Base-by-base conservation (phyloP, 2,888 invertebrate species). In the Pilophorus perplexus region DNA sequence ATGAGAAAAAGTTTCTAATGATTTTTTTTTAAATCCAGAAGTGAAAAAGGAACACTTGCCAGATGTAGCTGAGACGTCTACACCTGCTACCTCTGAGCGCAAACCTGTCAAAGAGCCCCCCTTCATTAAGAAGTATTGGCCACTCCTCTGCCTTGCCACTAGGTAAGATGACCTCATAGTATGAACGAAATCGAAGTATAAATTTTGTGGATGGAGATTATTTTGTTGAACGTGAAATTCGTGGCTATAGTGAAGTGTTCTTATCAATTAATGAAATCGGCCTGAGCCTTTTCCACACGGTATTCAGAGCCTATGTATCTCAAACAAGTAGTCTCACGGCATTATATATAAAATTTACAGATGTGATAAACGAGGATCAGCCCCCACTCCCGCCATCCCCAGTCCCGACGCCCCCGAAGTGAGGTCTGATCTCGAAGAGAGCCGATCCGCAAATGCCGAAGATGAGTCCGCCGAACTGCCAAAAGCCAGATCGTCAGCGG, bases 111-210 rank as follows among this genome's bases (percentile, higher is more conserved):
- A 42, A 22, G 59, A 59, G 27, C 59, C 59, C 16, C 59, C 44
- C 4, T 59, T 59, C 42, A 59, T 59, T 23, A 59, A 59, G 42
- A 59, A 59, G 18, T 59, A 23, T 20, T 59, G 59, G 59, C 59
- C 59, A 25, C 59, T 59, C 16, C 59, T 59, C 25, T 59, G 59
- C 59, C 44, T 59, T 16, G 44, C 40, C 23, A 59, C 59, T 8
- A 59, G 25, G 59, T 59, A 40, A 59, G n/a, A n/a, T n/a, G n/a
- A n/a, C n/a, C n/a, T n/a, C n/a, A n/a, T n/a, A n/a, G n/a, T n/a
- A n/a, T n/a, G n/a, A n/a, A n/a, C n/a, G n/a, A n/a, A n/a, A n/a
- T n/a, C n/a, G n/a, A n/a, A n/a, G n/a, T n/a, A n/a, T n/a, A n/a
- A n/a, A n/a, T n/a, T n/a, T n/a, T n/a, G n/a, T n/a, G n/a, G n/a